Conservation (phyloP, 2,888 invertebrate genomes). For the Camponotus fellah region DNA sequence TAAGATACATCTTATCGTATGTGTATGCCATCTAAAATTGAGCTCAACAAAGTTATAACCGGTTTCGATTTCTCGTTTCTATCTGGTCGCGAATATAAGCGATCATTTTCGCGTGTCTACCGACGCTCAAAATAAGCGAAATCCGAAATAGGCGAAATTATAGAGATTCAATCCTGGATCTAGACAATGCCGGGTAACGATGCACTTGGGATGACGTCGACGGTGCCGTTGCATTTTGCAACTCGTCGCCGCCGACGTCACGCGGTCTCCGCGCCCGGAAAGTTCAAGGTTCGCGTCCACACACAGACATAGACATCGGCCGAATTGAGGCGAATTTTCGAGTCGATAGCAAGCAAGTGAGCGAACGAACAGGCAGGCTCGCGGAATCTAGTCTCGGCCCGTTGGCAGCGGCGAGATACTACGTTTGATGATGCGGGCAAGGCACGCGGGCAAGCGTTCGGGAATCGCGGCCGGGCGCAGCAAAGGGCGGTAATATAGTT, state of each 20-base stretch:
- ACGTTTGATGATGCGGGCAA: conserved; percentile 60
- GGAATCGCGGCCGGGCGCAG: conserved; percentile 67
- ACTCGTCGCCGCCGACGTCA: conserved; percentile 30
- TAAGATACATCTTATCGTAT: neutral
- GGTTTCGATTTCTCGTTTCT: neutral
- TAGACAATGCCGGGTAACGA: conserved; percentile 33
- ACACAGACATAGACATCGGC: neutral
- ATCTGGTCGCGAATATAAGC: neutral
- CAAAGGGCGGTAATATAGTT: conserved; percentile 56
- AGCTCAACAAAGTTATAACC: neutral
- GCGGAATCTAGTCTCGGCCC: conserved; percentile 60
- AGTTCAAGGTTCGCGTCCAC: conserved; percentile 46
- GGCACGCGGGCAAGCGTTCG: conserved; percentile 75
- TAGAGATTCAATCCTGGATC: conserved; percentile 11
- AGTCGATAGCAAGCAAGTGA: conserved; percentile 37
- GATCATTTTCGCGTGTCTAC: conserved; percentile 37
- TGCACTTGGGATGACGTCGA: conserved; percentile 45
- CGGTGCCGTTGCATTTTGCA: conserved; percentile 40
- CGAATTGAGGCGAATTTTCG: conserved; percentile 44
- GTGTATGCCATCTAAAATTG: neutral
- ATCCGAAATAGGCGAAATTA: conserved; percentile 28
- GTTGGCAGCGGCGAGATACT: conserved; percentile 58
- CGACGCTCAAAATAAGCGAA: neutral
- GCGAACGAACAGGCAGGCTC: conserved; percentile 7
- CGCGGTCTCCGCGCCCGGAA: conserved; percentile 27